These are phyloP conservation scores for Linnaemya vulpina DNA, from an alignment of 2,888 invertebrate species.

Conservation along the genomic window DNA sequence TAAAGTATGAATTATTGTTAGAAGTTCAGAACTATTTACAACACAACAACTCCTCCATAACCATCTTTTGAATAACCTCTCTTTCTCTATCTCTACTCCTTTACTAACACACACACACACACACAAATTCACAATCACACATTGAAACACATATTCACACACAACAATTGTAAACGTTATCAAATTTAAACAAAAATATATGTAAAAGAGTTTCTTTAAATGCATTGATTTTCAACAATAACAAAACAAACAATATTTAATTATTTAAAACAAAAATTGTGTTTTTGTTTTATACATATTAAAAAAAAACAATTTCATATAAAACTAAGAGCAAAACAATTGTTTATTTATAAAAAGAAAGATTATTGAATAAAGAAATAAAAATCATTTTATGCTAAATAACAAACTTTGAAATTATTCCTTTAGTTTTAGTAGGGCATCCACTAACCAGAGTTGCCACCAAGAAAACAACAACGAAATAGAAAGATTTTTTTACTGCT, in stretches of 20 bases:
- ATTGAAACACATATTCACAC: not conserved
- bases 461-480: no score
- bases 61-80: not conserved
- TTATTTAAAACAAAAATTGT: slow-evolving; percentile 12
- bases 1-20: not conserved
- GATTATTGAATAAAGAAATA: slow-evolving; percentile 68
- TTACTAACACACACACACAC: not conserved
- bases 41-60: not conserved
- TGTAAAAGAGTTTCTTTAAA: slow-evolving; percentile 50
- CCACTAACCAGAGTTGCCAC: no score
- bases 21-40: not conserved
- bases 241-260: slow-evolving; percentile 44
- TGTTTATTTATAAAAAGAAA: slow-evolving; percentile 69
- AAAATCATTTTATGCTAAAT: slow-evolving; percentile 73
- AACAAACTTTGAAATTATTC: slow-evolving; percentile 35
- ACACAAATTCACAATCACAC: not conserved
- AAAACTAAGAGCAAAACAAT: slow-evolving; percentile 60
- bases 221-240: slow-evolving; percentile 40
- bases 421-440: not conserved
- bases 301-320: slow-evolving; percentile 53
- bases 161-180: slow-evolving; percentile 26
- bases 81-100: not conserved
- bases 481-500: no score
- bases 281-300: slow-evolving; percentile 36
- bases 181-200: slow-evolving; percentile 11